Percentiles rank a stretch among this genome's conserved stretches.
Evolutionary conservation across 2,797 vertebrate species (phyloP).

Genomic region (Danio choprae): DNA sequence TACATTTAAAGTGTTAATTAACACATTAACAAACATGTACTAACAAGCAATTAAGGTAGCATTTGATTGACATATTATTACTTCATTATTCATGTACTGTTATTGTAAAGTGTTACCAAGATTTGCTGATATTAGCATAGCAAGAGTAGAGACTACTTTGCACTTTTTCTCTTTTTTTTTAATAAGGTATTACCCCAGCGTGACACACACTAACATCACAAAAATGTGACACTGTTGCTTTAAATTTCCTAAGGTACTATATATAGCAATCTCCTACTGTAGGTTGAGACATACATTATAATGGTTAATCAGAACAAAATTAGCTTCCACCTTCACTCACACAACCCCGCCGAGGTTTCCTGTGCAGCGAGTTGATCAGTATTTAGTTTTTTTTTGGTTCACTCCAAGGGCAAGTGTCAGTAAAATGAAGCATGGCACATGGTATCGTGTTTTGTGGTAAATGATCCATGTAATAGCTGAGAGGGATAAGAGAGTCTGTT

Average conservation of each 20-base stretch:
- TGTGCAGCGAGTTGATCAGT: constrained; percentile 29
- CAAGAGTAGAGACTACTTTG: too few relatives aligned
- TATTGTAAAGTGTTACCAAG: too few relatives aligned
- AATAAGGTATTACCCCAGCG: too few relatives aligned
- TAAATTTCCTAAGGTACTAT: background rate
- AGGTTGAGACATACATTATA: constrained; percentile 6
- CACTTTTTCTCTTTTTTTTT: too few relatives aligned
- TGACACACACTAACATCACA: too few relatives aligned
- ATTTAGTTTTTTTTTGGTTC: constrained; percentile 57
- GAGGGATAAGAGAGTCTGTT: constrained; percentile 55
- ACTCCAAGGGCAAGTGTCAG: constrained; percentile 65
- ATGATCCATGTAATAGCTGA: constrained; percentile 69
- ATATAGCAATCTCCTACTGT: background rate
- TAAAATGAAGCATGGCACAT: constrained; percentile 66
- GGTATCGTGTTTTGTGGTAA: constrained; percentile 57
- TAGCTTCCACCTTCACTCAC: background rate
- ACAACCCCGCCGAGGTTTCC: background rate
- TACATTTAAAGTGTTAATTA: too few relatives aligned
- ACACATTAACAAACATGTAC: too few relatives aligned
- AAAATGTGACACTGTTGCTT: background rate
- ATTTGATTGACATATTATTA: too few relatives aligned
- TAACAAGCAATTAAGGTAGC: too few relatives aligned
- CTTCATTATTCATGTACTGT: too few relatives aligned
- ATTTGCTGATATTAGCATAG: too few relatives aligned
- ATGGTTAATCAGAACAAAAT: constrained; percentile 16